Evolutionary conservation across 2,888 invertebrate genomes (phyloP).

Genomic region (Melieria crassipennis): DNA sequence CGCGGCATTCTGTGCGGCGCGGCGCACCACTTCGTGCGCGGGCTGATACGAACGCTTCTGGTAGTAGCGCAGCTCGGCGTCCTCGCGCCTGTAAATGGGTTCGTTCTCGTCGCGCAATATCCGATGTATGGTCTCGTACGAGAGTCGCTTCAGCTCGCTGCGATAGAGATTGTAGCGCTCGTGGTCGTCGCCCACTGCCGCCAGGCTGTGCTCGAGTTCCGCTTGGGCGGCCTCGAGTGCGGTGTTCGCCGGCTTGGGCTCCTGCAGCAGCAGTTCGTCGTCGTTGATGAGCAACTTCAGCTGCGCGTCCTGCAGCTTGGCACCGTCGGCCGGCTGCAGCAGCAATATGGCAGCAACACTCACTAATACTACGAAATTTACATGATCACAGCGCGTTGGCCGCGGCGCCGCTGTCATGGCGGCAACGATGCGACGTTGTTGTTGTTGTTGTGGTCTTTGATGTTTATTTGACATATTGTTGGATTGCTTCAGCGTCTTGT

Average conservation of each 20-base stretch:
- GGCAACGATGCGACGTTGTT: too few relatives aligned
- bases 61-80: slow-evolving; percentile 54
- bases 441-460: too few relatives aligned
- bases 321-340: slow-evolving; percentile 39
- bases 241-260: slow-evolving; percentile 29
- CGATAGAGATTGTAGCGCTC: slow-evolving; percentile 49
- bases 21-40: slow-evolving; percentile 43
- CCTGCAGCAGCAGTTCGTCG: slow-evolving; percentile 44
- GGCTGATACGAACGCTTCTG: slow-evolving; percentile 50
- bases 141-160: slow-evolving; percentile 53
- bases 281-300: slow-evolving; percentile 49
- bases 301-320: slow-evolving; percentile 48
- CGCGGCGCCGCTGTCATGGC: neutral
- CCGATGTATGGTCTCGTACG: slow-evolving; percentile 60
- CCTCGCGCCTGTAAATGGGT: slow-evolving; percentile 52
- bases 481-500: too few relatives aligned
- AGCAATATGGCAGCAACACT: slow-evolving; percentile 27
- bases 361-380: slow-evolving; percentile 35
- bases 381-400: neutral
- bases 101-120: slow-evolving; percentile 63
- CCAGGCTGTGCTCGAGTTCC: neutral
- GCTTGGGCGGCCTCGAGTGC: neutral
- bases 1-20: slow-evolving; percentile 26
- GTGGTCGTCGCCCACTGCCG: slow-evolving; percentile 43
- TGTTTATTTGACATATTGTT: too few relatives aligned